Conservation (phyloP, 2,113 vertebrate species). For the Genyomyrus donnyi region DNA sequence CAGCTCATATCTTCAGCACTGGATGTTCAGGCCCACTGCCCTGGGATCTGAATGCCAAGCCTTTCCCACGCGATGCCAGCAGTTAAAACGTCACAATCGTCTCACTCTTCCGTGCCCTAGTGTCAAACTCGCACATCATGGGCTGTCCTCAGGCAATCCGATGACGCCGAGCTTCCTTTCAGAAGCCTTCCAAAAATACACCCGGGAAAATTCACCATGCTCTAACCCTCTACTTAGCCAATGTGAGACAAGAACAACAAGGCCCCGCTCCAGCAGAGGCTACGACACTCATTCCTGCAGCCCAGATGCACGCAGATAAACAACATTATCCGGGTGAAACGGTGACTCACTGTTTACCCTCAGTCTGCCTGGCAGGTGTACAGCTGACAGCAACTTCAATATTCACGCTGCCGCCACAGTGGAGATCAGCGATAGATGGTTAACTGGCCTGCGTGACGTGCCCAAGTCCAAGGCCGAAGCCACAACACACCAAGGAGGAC, state of each 20-base stretch:
- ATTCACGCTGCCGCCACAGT: background rate
- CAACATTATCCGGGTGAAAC: background rate
- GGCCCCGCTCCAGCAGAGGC: background rate
- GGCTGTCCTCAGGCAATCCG: background rate
- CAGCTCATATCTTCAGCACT: background rate
- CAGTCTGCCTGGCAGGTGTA: constrained; percentile 10
- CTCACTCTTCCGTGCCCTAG: background rate
- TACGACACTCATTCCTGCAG: background rate
- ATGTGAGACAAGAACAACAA: background rate
- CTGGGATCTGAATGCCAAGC: background rate
- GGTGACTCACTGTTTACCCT: constrained; percentile 9
- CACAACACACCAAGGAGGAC: background rate
- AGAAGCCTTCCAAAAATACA: constrained; percentile 5
- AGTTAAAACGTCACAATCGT: background rate
- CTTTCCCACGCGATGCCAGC: background rate
- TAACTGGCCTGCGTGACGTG: background rate
- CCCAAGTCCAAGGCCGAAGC: background rate
- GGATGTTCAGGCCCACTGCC: background rate
- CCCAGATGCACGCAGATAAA: background rate
- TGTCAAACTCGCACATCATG: background rate
- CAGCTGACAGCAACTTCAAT: background rate
- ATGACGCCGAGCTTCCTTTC: background rate
- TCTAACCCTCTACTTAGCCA: background rate
- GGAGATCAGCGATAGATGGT: background rate
- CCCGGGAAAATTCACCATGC: background rate